phyloP scores from a whole-genome alignment of 2,113 vertebrate genomes.

The Pseudolaguvia tuberculata region DNA sequence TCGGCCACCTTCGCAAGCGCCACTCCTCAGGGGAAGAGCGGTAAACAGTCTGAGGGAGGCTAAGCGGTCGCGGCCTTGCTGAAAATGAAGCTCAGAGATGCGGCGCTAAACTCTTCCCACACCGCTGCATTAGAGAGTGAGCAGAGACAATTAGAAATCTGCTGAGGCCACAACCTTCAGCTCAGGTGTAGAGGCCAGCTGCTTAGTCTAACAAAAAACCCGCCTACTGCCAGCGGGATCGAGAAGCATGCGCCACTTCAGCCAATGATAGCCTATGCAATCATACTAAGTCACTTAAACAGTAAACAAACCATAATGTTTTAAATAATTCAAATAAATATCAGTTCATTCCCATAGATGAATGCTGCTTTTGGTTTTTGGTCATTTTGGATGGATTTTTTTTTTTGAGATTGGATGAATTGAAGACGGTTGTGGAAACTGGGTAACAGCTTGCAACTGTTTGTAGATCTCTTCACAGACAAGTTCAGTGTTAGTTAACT shows the following conservation, averaged over 20 bases:
- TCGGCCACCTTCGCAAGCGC: conserved; percentile 47
- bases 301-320: too few species aligned
- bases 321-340: too few species aligned
- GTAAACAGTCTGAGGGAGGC: conserved; percentile 41
- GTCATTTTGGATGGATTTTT: neutral
- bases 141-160: conserved; percentile 42
- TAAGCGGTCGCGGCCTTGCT: conserved; percentile 19
- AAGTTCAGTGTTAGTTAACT: neutral
- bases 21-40: conserved; percentile 20
- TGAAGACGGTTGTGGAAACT: too few species aligned
- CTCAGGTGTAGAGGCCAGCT: conserved; percentile 32
- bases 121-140: conserved; percentile 20
- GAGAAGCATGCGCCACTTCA: neutral
- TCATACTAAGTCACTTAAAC: too few species aligned
- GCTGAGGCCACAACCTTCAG: conserved; percentile 33
- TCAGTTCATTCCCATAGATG: too few species aligned
- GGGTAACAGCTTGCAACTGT: neutral
- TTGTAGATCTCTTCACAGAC: neutral
- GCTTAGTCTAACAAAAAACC: conserved; percentile 12
- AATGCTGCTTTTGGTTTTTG: neutral
- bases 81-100: conserved; percentile 38
- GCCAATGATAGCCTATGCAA: neutral
- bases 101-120: conserved; percentile 32
- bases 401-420: neutral
- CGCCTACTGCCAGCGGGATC: neutral